These are phyloP conservation scores for Equus quagga DNA, from an alignment of 2,113 vertebrate genomes.

Conservation along the genomic window DNA sequence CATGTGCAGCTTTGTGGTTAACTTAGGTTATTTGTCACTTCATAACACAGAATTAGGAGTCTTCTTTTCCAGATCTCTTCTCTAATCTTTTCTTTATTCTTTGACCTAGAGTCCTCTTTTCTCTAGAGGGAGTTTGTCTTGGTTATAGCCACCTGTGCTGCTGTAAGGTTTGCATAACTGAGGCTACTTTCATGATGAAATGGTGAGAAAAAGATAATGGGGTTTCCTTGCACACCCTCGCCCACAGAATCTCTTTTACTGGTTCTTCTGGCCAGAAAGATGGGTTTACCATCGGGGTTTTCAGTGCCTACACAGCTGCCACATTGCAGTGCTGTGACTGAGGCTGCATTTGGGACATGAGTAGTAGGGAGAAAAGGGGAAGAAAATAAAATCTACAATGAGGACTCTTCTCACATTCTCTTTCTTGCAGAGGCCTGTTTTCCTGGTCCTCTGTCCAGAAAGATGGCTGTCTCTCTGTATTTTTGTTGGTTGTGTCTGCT, in stretches of 20 bases:
- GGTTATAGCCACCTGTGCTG: neutral
- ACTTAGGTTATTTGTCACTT: neutral
- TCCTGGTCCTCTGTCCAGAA: neutral
- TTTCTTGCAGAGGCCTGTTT: neutral
- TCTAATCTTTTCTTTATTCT: neutral
- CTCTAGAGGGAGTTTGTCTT: neutral
- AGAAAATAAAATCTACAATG: neutral
- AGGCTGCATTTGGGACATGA: neutral
- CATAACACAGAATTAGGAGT: neutral
- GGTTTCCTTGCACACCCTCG: neutral
- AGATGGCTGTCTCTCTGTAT: neutral
- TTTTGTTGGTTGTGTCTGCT: neutral
- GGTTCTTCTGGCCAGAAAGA: neutral
- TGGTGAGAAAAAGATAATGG: neutral
- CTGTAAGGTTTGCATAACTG: neutral
- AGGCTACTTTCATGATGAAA: neutral
- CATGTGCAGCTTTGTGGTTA: neutral
- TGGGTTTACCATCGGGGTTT: neutral
- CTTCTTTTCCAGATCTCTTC: neutral
- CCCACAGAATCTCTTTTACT: neutral
- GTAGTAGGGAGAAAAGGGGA: neutral
- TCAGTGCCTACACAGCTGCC: neutral
- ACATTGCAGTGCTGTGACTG: neutral
- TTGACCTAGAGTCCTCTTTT: neutral
- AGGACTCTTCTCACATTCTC: neutral